These are phyloP conservation scores for Macrophya annulata DNA, from an alignment of 2,888 invertebrate species.

Conservation along the genomic window DNA sequence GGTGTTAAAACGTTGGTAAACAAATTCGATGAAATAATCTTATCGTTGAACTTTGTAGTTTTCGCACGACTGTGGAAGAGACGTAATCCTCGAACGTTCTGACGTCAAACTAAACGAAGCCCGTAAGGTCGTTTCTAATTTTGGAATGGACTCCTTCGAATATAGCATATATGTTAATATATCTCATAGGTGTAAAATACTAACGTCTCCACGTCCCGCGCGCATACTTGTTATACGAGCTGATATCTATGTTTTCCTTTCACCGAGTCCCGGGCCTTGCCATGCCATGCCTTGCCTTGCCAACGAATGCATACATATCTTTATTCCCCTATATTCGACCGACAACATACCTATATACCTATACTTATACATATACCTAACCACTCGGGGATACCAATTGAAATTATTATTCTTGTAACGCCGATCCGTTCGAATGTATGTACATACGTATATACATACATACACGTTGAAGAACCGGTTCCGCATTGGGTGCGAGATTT, in stretches of 20 bases:
- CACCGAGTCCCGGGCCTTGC: conserved; percentile 71
- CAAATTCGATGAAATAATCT: conserved; percentile 32
- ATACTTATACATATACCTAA: background rate
- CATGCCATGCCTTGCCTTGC: conserved; percentile 67
- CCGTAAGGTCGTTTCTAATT: conserved; percentile 54
- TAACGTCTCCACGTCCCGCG: conserved; percentile 47
- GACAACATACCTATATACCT: conserved; percentile 18
- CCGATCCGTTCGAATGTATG: conserved; percentile 59
- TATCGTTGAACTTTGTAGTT: conserved; percentile 37
- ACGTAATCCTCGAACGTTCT: conserved; percentile 47
- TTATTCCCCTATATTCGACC: conserved; percentile 64
- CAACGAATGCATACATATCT: conserved; percentile 67
- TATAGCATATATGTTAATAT: conserved; percentile 44
- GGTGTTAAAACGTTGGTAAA: conserved; percentile 41
- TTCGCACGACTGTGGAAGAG: background rate
- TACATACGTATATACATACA: background rate
- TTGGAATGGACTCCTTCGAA: conserved; percentile 51
- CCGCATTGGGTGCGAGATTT: conserved; percentile 58
- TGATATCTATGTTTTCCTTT: conserved; percentile 75
- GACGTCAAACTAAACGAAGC: conserved; percentile 49
- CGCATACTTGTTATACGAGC: conserved; percentile 51
- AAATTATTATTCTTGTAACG: conserved; percentile 71
- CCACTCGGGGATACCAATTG: conserved; percentile 70
- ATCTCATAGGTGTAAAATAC: conserved; percentile 54
- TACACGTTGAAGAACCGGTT: conserved; percentile 52